Conservation (phyloP, 2,797 vertebrate genomes). For the Simalia tracyae region DNA sequence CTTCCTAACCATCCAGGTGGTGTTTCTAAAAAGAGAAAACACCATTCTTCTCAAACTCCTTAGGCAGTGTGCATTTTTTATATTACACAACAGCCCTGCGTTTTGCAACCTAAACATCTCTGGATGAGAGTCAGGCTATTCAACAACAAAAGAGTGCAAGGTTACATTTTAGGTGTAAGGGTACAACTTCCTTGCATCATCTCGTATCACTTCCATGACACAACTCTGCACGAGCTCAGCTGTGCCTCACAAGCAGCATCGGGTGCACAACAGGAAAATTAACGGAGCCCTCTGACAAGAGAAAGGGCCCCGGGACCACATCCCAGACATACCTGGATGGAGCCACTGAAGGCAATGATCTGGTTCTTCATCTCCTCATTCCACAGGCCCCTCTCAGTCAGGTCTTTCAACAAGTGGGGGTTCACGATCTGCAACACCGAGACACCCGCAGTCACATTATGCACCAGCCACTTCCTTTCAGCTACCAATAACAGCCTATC, state of each 20-base stretch:
- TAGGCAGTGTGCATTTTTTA: not conserved
- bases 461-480: not conserved
- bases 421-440: conserved; percentile 85
- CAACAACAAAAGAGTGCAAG: too few relatives aligned
- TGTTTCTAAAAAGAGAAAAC: not conserved
- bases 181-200: not conserved
- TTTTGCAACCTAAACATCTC: not conserved
- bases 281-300: not conserved
- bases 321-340: conserved; percentile 84
- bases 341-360: conserved; percentile 91
- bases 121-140: too few relatives aligned
- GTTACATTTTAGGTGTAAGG: not conserved
- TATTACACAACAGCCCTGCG: not conserved
- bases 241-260: not conserved
- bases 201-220: not conserved
- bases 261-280: rapidly evolving
- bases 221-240: rapidly evolving
- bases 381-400: conserved; percentile 93
- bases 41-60: not conserved
- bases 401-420: conserved; percentile 94
- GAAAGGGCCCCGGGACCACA: too few relatives aligned
- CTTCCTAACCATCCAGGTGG: not conserved
- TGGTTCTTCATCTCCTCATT: conserved; percentile 98
- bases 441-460: not conserved
- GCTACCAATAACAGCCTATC: not conserved